A percentile compares a stretch with the other conserved stretches of the same genome.
phyloP scores from a whole-genome alignment of 2,888 invertebrate genomes.

The Rhagophthalmus giganteus region DNA sequence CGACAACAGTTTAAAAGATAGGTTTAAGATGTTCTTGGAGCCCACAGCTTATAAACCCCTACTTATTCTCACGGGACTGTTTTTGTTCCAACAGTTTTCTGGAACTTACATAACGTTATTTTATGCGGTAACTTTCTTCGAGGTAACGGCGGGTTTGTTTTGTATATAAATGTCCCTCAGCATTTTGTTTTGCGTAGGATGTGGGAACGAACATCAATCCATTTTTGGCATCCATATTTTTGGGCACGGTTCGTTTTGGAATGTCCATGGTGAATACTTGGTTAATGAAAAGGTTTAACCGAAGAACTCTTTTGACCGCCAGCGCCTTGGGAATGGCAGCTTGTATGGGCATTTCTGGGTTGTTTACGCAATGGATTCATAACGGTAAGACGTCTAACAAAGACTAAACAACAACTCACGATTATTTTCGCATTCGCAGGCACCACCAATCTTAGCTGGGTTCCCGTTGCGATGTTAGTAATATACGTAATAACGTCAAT shows the following conservation, averaged over 20 bases:
- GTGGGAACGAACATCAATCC: conserved; percentile 58
- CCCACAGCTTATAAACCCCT: conserved; percentile 65
- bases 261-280: conserved; percentile 62
- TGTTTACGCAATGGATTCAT: conserved; percentile 54
- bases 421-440: conserved; percentile 32
- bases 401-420: background rate
- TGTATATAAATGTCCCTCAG: background rate
- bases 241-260: conserved; percentile 59
- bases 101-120: conserved; percentile 64
- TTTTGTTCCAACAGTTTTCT: conserved; percentile 62
- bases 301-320: conserved; percentile 58
- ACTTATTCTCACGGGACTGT: conserved; percentile 58
- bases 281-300: conserved; percentile 57
- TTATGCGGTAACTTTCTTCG: conserved; percentile 62
- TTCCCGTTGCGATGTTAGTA: conserved; percentile 58
- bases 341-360: conserved; percentile 61
- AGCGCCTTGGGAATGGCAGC: conserved; percentile 60
- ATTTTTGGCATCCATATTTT: conserved; percentile 59
- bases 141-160: conserved; percentile 50
- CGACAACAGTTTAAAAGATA: conserved; percentile 46
- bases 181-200: conserved; percentile 49
- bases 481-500: conserved; percentile 62
- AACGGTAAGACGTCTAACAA: conserved; percentile 39
- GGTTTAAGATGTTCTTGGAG: conserved; percentile 55
- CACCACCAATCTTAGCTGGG: conserved; percentile 46